Percentiles rank a stretch among this genome's conserved stretches.
phyloP scores from a whole-genome alignment of 1,140 invertebrate species.

The Trinorchestia longiramus region DNA sequence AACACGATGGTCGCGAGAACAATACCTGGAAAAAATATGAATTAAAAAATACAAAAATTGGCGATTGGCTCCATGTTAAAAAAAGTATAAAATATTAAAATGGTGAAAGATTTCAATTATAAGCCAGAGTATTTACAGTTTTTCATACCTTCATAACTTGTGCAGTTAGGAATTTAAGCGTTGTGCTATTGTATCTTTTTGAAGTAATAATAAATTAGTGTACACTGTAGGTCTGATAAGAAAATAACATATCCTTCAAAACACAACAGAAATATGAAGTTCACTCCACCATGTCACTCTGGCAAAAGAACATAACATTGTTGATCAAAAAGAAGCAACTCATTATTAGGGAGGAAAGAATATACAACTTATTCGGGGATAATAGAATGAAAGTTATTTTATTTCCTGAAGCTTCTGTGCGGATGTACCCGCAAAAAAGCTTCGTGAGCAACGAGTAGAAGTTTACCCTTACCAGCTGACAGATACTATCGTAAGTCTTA shows the following conservation, averaged over 20 bases:
- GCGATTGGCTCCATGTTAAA: neutral
- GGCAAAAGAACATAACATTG: constrained; percentile 44
- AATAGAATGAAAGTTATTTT: neutral
- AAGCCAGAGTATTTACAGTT: neutral
- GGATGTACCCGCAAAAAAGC: neutral
- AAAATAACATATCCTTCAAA: neutral
- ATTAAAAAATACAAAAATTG: neutral
- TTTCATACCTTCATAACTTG: neutral
- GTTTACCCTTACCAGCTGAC: neutral
- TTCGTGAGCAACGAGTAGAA: neutral
- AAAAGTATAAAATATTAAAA: neutral
- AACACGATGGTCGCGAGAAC: neutral
- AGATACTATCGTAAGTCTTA: neutral
- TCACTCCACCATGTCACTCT: constrained; percentile 43
- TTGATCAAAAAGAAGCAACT: constrained; percentile 25
- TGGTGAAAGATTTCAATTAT: too few relatives aligned
- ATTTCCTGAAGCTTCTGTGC: neutral
- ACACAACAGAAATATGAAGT: neutral
- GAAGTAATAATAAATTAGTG: neutral
- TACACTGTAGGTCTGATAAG: neutral
- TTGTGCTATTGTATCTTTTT: neutral
- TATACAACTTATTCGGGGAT: neutral
- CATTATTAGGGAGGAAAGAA: neutral
- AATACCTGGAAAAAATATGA: neutral
- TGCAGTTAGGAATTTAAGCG: neutral